Base-by-base conservation (phyloP, 2,888 invertebrate species). In the Capitulum mitella region DNA sequence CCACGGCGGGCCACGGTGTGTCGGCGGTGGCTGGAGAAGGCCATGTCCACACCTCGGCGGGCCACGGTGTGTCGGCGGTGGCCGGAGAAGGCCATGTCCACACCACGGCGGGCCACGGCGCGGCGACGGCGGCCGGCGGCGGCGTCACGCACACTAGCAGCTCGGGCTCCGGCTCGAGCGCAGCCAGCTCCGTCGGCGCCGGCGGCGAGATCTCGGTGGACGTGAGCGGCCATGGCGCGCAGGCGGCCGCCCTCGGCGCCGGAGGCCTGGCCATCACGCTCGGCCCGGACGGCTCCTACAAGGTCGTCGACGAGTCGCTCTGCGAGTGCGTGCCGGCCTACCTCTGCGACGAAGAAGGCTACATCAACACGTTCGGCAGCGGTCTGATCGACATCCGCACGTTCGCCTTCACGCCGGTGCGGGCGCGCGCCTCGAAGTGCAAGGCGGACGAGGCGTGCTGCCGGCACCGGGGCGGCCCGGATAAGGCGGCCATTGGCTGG, bases 311-410 rank as follows among this genome's bases (percentile, higher is more conserved):
- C 37, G 22, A 26, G 37, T 37, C 70, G 34, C n/a, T 78, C 54
- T 93, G 92, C 48, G 89, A 90, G 78, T 95, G 94, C 83, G 93
- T 94, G 0, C 90, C 91, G 0, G 92, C 91, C 83, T 93, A 92
- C 84, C 88, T 92, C 16, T 95, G 94, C 83, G 88, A 89, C 64
- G 76, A 46, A 19, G 84, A 84, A 34, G 89, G 90, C 75, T 89
- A 89, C 0, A 88, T 93, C 26, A 90, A 91, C 79, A 90, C 88
- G 0, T 91, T 91, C 83, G 93, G 93, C 0, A 86, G 87, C 0
- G 92, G 91, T 14, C 85, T 92, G 48, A 90, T 94, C 78, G 93
- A 94, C 83, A 91, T 94, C 78, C 89, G 94, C 89, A 91, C 86
- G 34, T 81, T 32, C 32, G 12, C 76, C 5, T 16, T 16, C 29